These are phyloP conservation scores for Hirundichthys speculiger DNA, from an alignment of 2,113 vertebrate genomes.

Conservation along the genomic window DNA sequence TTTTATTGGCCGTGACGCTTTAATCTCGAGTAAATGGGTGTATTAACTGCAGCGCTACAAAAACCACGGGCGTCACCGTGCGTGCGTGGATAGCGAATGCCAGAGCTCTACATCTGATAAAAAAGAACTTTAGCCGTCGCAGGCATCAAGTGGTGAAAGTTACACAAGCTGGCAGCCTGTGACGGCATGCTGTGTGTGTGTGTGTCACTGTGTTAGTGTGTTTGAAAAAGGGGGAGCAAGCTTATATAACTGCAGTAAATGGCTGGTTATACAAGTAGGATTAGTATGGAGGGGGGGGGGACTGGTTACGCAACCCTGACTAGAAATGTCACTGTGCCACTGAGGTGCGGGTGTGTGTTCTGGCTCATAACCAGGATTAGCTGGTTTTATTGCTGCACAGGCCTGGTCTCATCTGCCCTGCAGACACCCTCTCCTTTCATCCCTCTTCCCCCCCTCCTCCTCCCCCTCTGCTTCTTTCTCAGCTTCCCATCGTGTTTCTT, in stretches of 20 bases:
- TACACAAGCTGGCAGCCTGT: slow-evolving; percentile 61
- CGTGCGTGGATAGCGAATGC: neutral
- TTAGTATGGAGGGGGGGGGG: slow-evolving; percentile 73
- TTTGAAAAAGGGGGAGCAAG: slow-evolving; percentile 78
- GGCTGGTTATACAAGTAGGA: slow-evolving; percentile 87
- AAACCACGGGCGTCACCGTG: neutral
- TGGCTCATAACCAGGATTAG: slow-evolving; percentile 66
- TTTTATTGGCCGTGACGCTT: neutral
- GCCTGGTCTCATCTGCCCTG: slow-evolving; percentile 47
- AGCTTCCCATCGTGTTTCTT: slow-evolving; percentile 7
- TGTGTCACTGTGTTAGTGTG: slow-evolving; percentile 43
- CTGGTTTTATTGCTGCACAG: slow-evolving; percentile 60
- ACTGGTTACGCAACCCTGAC: slow-evolving; percentile 74
- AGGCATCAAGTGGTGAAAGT: slow-evolving; percentile 49
- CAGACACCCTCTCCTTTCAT: slow-evolving; percentile 38
- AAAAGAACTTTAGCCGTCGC: slow-evolving; percentile 26
- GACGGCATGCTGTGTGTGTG: slow-evolving; percentile 24
- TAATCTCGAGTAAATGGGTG: neutral
- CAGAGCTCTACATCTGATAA: slow-evolving; percentile 45
- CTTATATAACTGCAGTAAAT: slow-evolving; percentile 85
- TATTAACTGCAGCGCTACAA: neutral
- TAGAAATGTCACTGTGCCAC: slow-evolving; percentile 76
- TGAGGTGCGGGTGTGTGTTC: slow-evolving; percentile 45
- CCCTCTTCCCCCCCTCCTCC: slow-evolving; percentile 2
- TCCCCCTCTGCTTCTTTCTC: neutral